These are phyloP conservation scores for Pseudorhombus dupliciocellatus DNA, from an alignment of 2,113 vertebrate species.

Conservation along the genomic window DNA sequence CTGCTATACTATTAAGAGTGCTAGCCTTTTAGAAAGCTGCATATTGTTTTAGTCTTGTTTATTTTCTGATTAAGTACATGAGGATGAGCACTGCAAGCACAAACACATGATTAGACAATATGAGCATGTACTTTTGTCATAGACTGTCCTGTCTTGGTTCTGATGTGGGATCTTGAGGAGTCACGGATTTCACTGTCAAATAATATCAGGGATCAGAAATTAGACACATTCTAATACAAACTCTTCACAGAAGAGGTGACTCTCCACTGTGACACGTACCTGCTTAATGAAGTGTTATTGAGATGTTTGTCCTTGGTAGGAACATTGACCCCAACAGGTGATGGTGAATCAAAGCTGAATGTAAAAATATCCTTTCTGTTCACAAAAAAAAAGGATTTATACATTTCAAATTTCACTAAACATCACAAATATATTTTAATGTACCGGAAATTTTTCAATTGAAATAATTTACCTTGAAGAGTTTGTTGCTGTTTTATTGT, in stretches of 20 bases:
- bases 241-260: not conserved
- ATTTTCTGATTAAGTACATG: too few relatives aligned
- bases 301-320: slow-evolving; percentile 17
- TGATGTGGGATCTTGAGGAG: slow-evolving; percentile 29
- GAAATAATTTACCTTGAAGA: slow-evolving; percentile 55
- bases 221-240: slow-evolving; percentile 1
- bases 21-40: not conserved
- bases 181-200: slow-evolving; percentile 50
- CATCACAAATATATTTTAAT: not conserved
- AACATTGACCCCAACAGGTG: slow-evolving; percentile 60
- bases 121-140: slow-evolving; percentile 52
- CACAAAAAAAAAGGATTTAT: slow-evolving; percentile 33
- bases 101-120: not conserved
- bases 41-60: not conserved
- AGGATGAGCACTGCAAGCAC: not conserved
- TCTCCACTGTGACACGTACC: slow-evolving; percentile 50
- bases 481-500: slow-evolving; percentile 36
- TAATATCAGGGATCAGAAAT: slow-evolving; percentile 8
- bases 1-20: not conserved
- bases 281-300: slow-evolving; percentile 45
- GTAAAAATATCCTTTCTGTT: slow-evolving; percentile 74
- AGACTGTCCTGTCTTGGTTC: slow-evolving; percentile 49
- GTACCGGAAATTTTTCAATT: not conserved
- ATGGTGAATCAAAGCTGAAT: slow-evolving; percentile 60
- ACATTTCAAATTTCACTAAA: not conserved